These are phyloP conservation scores for Acanthis flammea DNA, from an alignment of 2,797 vertebrate species.

Conservation along the genomic window DNA sequence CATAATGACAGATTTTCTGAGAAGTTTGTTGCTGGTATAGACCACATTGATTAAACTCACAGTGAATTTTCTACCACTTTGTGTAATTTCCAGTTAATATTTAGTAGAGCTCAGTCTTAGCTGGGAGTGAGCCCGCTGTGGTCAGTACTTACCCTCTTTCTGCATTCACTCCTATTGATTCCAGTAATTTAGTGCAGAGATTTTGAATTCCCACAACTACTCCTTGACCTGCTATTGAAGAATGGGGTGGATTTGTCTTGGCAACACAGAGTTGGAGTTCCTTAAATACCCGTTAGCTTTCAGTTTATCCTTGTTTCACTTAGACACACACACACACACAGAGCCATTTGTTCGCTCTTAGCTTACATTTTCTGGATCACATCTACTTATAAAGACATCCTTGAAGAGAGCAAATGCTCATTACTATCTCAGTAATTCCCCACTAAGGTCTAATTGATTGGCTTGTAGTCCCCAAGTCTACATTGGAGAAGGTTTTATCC, in stretches of 20 bases:
- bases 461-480: not conserved
- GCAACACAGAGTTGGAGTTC: not conserved
- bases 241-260: slow-evolving; percentile 22
- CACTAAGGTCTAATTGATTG: slow-evolving; percentile 48
- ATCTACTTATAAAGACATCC: slow-evolving; percentile 30
- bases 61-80: not conserved
- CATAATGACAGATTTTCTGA: not conserved
- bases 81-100: not conserved
- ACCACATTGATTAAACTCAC: not conserved
- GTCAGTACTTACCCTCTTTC: not conserved
- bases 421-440: slow-evolving; percentile 24
- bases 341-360: not conserved
- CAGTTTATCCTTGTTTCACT: slow-evolving; percentile 38
- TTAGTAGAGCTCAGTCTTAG: not conserved
- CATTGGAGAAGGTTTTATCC: not conserved
- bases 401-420: slow-evolving; percentile 42
- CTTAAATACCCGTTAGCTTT: slow-evolving; percentile 45
- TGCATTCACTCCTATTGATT: slow-evolving; percentile 11
- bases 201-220: slow-evolving; percentile 30
- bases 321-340: not conserved
- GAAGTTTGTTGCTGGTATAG: not conserved
- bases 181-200: slow-evolving; percentile 10
- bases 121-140: not conserved
- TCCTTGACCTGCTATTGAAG: slow-evolving; percentile 18
- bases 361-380: slow-evolving; percentile 21